Base-by-base conservation (phyloP, 2,797 vertebrate genomes). In the Epinephelus malabaricus region DNA sequence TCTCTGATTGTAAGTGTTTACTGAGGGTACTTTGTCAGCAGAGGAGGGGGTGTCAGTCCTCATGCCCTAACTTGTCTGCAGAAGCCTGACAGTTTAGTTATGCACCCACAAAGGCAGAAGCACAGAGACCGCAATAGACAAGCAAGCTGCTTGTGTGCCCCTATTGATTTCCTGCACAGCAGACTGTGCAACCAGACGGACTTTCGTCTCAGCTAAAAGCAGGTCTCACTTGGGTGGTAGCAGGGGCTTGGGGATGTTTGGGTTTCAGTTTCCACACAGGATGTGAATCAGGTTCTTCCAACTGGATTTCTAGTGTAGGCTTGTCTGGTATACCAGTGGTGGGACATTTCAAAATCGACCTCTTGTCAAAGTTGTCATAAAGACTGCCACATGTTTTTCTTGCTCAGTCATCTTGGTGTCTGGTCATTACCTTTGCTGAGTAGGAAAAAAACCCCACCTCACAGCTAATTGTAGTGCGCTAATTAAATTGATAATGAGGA, bases 1-100 rank as follows among this genome's bases (percentile, higher is more conserved):
- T 79, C 60, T 70, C 8, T 54, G 60, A n/a, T 54, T 17, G 25
- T 23, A 34, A 71, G 70, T 87, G 86, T 81, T 84, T 69, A 86
- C 77, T 65, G 63, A 81, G 83, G 73, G 78, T 85, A 12, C 9
- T 43, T 75, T 88, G 77, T 78, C 76, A 76, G 69, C 34, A 66
- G 56, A 69, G 19, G 67, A 89, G 90, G 88, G 83, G 83, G 87
- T 91, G 88, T 84, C 82, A 14, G 27, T 69, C 63, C 43, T 86
- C 89, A 76, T 83, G 89, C 84, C 67, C 79, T 73, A 69, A 89
- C 91, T 81, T 85, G 91, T 72, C 79, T 69, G 62, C 73, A 65
- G 38, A 76, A 65, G 19, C 66, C 66, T 79, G 62, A 55, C 66
- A 69, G 66, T 74, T 71, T 76, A 60, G 73, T 69, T 59, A 46